Evolutionary conservation across 2,888 invertebrate genomes (phyloP), one percentile per base, ranked within the genome.

Genomic region (Fissipunctia ypsillon): DNA sequence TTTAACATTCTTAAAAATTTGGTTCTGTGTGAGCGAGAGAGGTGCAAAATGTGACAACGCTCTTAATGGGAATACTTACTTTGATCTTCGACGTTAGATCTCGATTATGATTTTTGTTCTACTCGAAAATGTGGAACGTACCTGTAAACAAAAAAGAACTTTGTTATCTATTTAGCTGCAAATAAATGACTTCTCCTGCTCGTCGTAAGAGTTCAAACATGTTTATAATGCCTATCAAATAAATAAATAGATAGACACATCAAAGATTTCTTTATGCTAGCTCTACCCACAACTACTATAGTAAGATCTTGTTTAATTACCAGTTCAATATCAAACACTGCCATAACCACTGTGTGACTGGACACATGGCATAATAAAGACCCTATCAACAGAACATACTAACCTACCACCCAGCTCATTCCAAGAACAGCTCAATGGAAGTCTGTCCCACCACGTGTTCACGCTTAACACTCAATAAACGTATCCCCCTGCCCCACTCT

Each of bases 31-130:
- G n/a, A n/a, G n/a, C n/a, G n/a, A n/a, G n/a, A n/a, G n/a, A n/a
- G n/a, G n/a, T n/a, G n/a, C n/a, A n/a, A n/a, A n/a, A n/a, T n/a
- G n/a, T n/a, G n/a, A n/a, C n/a, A n/a, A n/a, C n/a, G n/a, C n/a
- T n/a, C n/a, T n/a, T n/a, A 73, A 81, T 76, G 50, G 35, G 64
- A 60, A 65, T 74, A 85, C 84, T 76, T 67, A 86, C 84, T 84
- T 84, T 84, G 84, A 81, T 81, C 73, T 78, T 35, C 16, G 41
- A 31, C 48, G 73, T 64, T 59, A 31, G 61, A 65, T 69, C 38
- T 35, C 52, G 43, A 31, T 41, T 35, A 28, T 73, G 72, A 72
- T 70, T 74, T 50, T 74, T 50, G 50, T 41, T 63, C 19, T 73
- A 54, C 45, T 67, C 41, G 64, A 25, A 31, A 28, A 43, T 59